Evolutionary conservation across 2,888 invertebrate genomes (phyloP), one percentile per base, ranked within the genome.

Genomic region (Pyralis farinalis): DNA sequence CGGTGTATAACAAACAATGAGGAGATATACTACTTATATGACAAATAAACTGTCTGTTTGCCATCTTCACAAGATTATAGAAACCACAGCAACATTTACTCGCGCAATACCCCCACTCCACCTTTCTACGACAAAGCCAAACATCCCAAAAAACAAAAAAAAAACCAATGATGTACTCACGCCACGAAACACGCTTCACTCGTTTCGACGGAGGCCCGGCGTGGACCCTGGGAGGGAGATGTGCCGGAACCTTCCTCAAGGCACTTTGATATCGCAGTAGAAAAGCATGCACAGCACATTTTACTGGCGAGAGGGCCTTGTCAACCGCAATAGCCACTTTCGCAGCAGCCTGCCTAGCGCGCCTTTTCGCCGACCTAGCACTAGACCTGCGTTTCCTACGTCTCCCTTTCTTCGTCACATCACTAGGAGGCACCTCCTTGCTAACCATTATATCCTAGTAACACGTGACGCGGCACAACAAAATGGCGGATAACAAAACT

Each of bases 161-260:
- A 16, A 16, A 3, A 16, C 16, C 2, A 3, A 16, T 16, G 16
- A 53, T 20, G 39, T 9, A 85, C 88, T 88, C 73, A 88, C 88
- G 70, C 87, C 85, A 87, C 27, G 88, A 88, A 6, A 88, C 88
- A 5, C 86, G 67, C 46, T 86, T 87, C 44, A 84, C 78, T 39
- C 88, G 68, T 55, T 85, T 86, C 33, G 82, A 66, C 2, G 82
- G 80, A 7, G 86, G 88, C 0, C 87, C 86, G 3, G 86, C 80
- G 51, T 67, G 78, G 9, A 87, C 55, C 45, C 60, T 77, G 21
- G 88, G 88, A 37, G 88, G 88, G 32, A 83, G 52, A 28, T 78
- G 80, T 4, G 78, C 46, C 1, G 88, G 88, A 32, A 88, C 73
- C 59, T 58, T 75, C 51, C 87, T 63, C 56, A 88, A 49, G 5